Conservation (phyloP, 37 sponge, comb jelly and placozoan species). For the Petrosia ficiformis region DNA sequence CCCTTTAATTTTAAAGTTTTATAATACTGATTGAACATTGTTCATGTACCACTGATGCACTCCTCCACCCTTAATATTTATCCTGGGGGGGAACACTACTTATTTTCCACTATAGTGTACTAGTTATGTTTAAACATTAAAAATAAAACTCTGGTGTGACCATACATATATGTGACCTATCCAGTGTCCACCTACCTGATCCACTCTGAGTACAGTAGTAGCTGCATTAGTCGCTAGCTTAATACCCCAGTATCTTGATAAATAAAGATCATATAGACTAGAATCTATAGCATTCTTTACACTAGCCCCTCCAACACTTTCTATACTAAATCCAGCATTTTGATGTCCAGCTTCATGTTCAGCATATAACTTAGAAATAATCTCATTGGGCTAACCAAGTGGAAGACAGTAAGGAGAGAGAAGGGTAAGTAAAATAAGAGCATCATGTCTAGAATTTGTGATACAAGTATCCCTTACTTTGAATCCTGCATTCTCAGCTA, state of each 20-base stretch:
- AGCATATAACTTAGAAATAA: conserved; percentile 85
- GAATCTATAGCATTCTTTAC: conserved; percentile 51
- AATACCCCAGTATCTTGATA: conserved; percentile 86
- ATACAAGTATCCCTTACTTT: conserved; percentile 48
- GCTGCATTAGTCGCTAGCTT: conserved; percentile 93
- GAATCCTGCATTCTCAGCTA: conserved; percentile 96
- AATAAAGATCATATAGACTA: conserved; percentile 74
- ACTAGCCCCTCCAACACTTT: conserved; percentile 51
- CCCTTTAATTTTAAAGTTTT: no score
- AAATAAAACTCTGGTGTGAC: no score
- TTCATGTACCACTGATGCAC: no score
- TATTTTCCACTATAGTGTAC: no score
- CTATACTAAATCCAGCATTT: conserved; percentile 72
- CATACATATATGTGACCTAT: neutral
- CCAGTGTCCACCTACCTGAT: conserved; percentile 70
- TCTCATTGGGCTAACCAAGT: conserved; percentile 62
- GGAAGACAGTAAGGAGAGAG: neutral
- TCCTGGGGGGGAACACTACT: no score
- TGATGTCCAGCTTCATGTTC: conserved; percentile 80
- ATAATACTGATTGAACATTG: no score
- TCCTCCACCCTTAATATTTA: no score
- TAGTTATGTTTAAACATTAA: no score
- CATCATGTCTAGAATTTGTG: no score
- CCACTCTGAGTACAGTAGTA: conserved; percentile 88
- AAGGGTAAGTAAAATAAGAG: neutral